Conservation (phyloP, 2,888 invertebrate genomes). For the Ommatoiulus sabulosus region DNA sequence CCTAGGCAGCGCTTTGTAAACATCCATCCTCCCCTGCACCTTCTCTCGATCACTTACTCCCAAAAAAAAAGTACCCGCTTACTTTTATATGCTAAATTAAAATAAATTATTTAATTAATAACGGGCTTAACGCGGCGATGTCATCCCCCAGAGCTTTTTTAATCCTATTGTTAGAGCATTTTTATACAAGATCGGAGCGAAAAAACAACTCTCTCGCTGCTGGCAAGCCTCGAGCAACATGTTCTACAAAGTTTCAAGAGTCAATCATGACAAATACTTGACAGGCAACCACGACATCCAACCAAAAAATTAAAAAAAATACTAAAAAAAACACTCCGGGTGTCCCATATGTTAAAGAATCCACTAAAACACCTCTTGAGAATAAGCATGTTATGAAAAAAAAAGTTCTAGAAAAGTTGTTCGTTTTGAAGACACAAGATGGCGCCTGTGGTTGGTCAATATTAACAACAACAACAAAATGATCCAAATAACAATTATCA, state of each 20-base stretch:
- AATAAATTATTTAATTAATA: neutral
- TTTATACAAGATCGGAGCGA: neutral
- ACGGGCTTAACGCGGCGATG: neutral
- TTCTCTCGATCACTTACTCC: neutral
- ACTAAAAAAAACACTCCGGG: too few species aligned
- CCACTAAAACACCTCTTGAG: too few species aligned
- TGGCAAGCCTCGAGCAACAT: neutral
- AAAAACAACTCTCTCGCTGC: neutral
- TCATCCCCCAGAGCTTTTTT: neutral
- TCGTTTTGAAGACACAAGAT: too few species aligned
- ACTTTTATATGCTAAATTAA: conserved; percentile 1
- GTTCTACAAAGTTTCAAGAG: neutral
- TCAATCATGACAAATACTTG: neutral
- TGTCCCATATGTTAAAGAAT: too few species aligned
- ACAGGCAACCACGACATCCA: too few species aligned
- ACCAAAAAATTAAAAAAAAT: too few species aligned
- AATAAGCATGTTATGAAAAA: too few species aligned
- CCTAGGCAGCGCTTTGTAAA: neutral
- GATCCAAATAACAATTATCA: too few species aligned
- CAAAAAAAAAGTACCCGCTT: neutral
- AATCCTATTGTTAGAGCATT: neutral
- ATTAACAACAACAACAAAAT: too few species aligned
- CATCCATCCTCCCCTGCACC: neutral
- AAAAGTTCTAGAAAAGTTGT: too few species aligned
- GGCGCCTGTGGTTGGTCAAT: too few species aligned